These are phyloP conservation scores for Adoxophyes honmai DNA, from an alignment of 1,140 invertebrate genomes.

Conservation along the genomic window DNA sequence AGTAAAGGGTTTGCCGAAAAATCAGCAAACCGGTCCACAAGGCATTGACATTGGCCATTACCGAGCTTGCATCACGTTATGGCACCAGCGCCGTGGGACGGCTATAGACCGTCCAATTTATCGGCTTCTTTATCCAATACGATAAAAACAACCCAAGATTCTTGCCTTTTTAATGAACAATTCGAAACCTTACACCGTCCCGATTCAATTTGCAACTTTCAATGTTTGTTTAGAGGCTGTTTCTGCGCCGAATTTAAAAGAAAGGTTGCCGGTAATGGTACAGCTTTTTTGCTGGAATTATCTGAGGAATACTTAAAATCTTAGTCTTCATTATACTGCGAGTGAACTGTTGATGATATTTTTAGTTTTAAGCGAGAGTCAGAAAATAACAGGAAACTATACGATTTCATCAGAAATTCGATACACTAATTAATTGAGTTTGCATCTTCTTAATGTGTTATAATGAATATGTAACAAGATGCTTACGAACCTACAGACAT, in stretches of 20 bases:
- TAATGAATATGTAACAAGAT: too few relatives aligned
- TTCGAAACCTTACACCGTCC: background rate
- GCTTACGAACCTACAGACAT: too few relatives aligned
- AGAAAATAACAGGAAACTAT: too few relatives aligned
- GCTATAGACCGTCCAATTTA: slow-evolving; percentile 33
- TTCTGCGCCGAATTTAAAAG: background rate
- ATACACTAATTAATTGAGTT: too few relatives aligned
- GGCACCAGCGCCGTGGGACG: slow-evolving; percentile 23
- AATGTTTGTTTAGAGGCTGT: background rate
- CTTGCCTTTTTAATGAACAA: slow-evolving; percentile 12
- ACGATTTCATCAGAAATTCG: too few relatives aligned
- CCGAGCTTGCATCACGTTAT: slow-evolving; percentile 52
- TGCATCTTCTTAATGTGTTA: too few relatives aligned
- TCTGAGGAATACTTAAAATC: too few relatives aligned
- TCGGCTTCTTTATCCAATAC: slow-evolving; percentile 33
- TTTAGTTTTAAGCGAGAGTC: too few relatives aligned
- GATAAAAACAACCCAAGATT: slow-evolving; percentile 6
- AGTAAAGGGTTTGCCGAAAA: slow-evolving; percentile 32
- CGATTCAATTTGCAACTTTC: background rate
- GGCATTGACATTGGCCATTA: slow-evolving; percentile 55
- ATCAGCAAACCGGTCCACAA: slow-evolving; percentile 42
- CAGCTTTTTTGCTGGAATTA: too few relatives aligned
- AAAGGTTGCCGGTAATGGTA: background rate
- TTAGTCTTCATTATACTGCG: too few relatives aligned
- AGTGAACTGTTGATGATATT: too few relatives aligned